phyloP scores from a whole-genome alignment of 2,113 vertebrate genomes.

The Spheniscus mendiculus region DNA sequence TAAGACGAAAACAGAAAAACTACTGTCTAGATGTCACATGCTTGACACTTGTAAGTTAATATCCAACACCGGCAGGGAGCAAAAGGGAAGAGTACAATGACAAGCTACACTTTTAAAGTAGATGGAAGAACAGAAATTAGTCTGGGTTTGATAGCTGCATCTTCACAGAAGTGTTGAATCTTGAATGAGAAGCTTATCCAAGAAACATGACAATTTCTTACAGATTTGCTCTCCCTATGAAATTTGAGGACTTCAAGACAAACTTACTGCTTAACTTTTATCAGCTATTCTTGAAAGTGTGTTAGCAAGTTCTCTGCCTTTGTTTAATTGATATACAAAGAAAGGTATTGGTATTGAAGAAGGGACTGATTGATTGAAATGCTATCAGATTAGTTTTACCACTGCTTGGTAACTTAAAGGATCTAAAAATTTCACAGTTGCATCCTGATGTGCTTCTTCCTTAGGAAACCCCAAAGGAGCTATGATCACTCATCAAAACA shows the following conservation, averaged over 20 bases:
- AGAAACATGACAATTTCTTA: neutral
- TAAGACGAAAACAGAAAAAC: neutral
- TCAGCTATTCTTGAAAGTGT: neutral
- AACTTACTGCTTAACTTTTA: neutral
- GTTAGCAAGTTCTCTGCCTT: neutral
- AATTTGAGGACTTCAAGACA: neutral
- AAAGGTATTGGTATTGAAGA: neutral
- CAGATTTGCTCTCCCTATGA: neutral
- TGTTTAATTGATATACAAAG: neutral
- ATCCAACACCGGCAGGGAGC: neutral
- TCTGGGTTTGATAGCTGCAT: neutral
- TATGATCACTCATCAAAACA: constrained; percentile 88
- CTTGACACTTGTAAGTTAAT: neutral
- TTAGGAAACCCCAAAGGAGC: constrained; percentile 96
- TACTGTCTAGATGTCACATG: neutral
- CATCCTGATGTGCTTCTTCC: constrained; percentile 20
- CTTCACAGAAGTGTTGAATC: neutral
- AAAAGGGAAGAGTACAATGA: neutral
- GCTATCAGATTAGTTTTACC: neutral
- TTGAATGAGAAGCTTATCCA: neutral
- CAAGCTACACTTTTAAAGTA: neutral
- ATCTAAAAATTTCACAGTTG: neutral
- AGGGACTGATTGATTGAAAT: neutral
- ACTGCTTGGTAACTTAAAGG: neutral
- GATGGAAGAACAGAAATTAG: neutral